Evolutionary conservation across 2,113 vertebrate genomes (phyloP).

Genomic region (Dunckerocampus dactyliophorus): DNA sequence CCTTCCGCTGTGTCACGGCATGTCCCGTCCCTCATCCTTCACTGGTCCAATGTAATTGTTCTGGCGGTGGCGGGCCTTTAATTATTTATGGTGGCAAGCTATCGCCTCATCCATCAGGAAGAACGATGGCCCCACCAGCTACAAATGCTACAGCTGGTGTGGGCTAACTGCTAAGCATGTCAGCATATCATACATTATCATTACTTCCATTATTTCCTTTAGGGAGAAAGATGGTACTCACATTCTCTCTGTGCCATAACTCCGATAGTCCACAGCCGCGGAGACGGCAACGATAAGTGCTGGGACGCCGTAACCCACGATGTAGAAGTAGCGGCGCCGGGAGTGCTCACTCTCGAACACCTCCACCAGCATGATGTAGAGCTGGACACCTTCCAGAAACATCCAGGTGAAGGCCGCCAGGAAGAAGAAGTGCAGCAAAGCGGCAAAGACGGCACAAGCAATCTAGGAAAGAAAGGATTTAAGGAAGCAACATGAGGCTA

Average conservation of each 20-base stretch:
- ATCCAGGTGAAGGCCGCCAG: slow-evolving; percentile 98
- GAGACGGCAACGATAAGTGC: slow-evolving; percentile 92
- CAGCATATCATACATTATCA: not conserved
- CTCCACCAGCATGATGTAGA: slow-evolving; percentile 98
- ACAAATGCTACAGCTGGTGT: slow-evolving; percentile 37
- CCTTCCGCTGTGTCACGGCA: slow-evolving; percentile 34
- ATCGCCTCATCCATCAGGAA: slow-evolving; percentile 64
- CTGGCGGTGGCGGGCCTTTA: slow-evolving; percentile 63
- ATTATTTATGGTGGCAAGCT: slow-evolving; percentile 68
- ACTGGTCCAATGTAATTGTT: slow-evolving; percentile 62
- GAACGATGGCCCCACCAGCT: slow-evolving; percentile 49
- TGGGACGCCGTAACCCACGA: slow-evolving; percentile 93
- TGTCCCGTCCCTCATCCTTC: slow-evolving; percentile 56
- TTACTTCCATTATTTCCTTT: not conserved
- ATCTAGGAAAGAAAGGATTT: slow-evolving; percentile 72
- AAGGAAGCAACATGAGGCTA: no score
- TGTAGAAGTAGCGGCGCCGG: slow-evolving; percentile 89
- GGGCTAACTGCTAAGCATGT: slow-evolving; percentile 7
- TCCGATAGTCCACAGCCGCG: slow-evolving; percentile 91
- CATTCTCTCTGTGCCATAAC: slow-evolving; percentile 95
- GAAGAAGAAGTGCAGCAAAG: slow-evolving; percentile 98
- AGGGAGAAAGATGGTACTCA: slow-evolving; percentile 66
- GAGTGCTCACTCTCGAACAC: slow-evolving; percentile 98
- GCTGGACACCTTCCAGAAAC: slow-evolving; percentile 97
- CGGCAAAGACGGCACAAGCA: slow-evolving; percentile 92